Evolutionary conservation across 2,888 invertebrate genomes (phyloP), one percentile per base, ranked within the genome.

Genomic region (Hypomecis punctinalis): DNA sequence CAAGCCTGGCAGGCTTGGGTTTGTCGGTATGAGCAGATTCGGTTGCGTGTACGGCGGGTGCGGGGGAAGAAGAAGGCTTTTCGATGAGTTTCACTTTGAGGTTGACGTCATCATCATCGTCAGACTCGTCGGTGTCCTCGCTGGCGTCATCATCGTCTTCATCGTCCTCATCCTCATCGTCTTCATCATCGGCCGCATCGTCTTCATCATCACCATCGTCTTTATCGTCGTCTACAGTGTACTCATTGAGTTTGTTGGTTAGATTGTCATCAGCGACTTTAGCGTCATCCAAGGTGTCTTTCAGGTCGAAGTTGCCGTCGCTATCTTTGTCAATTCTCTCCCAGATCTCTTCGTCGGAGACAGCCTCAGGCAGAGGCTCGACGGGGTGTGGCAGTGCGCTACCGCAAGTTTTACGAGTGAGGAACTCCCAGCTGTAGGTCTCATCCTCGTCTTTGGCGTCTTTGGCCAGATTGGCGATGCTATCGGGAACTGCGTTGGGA

Each of bases 321-420:
- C 76, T 77, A 54, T 90, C 90, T 66, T 86, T 84, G 69, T 92
- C 88, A 55, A 91, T 89, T 68, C 88, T 88, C 71, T 91, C 90
- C 90, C 92, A 92, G 66, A 93, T 92, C 76, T 93, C 93, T 71
- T 93, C 91, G 67, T 92, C 90, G 0, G 89, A 89, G 0, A 89
- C 86, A 0, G 86, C 68, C 11, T 67, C 68, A 0, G 86, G 82
- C 52, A 89, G 68, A 7, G 87, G 86, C 65, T 89, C 85, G 5
- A 90, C 87, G 2, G 88, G 79, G 67, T 90, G 91, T 9, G 85
- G 75, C 36, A 85, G 66, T 6, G 84, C 80, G 51, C 81, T 76
- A 23, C 89, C 91, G 70, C 93, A 93, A 49, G 85, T 89, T 75
- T 91, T 88, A 66, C 85, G 85, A n/a, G 90, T 85, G 45, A 93